Percentiles rank a stretch among this genome's conserved stretches.
These are phyloP conservation scores for Conger conger DNA, from an alignment of 2,113 vertebrate species.

Conservation along the genomic window DNA sequence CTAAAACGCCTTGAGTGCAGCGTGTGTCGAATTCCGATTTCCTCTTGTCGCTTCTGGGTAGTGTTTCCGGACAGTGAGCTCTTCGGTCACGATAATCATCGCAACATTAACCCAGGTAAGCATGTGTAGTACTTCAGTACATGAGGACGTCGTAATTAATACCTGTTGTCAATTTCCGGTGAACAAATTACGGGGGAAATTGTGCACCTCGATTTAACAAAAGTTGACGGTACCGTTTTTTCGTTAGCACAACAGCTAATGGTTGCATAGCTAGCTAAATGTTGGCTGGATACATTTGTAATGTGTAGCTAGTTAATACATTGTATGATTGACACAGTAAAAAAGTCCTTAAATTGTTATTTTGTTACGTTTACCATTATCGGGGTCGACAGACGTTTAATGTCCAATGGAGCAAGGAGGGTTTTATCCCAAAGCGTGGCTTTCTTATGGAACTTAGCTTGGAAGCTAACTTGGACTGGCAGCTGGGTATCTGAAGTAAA, in stretches of 20 bases:
- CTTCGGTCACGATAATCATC: neutral
- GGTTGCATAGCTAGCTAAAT: neutral
- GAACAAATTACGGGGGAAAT: neutral
- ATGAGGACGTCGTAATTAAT: neutral
- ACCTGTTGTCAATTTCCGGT: neutral
- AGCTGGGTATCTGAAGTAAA: neutral
- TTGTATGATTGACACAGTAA: too few relatives aligned
- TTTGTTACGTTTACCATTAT: too few relatives aligned
- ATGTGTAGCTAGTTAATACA: too few relatives aligned
- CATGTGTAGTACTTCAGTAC: neutral
- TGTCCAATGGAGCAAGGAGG: too few relatives aligned
- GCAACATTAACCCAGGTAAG: slow-evolving; percentile 15
- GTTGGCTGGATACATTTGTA: neutral
- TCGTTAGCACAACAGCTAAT: neutral
- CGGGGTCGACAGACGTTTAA: too few relatives aligned
- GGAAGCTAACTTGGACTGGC: neutral
- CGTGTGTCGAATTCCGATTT: neutral
- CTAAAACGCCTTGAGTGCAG: neutral
- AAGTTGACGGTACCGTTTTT: slow-evolving; percentile 1
- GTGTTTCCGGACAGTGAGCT: neutral
- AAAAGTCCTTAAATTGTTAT: too few relatives aligned
- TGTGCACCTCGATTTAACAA: neutral
- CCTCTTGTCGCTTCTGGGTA: too few relatives aligned
- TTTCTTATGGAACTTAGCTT: neutral
- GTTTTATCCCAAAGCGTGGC: too few relatives aligned